phyloP scores from a whole-genome alignment of 2,113 vertebrate species.

The Solea senegalensis region DNA sequence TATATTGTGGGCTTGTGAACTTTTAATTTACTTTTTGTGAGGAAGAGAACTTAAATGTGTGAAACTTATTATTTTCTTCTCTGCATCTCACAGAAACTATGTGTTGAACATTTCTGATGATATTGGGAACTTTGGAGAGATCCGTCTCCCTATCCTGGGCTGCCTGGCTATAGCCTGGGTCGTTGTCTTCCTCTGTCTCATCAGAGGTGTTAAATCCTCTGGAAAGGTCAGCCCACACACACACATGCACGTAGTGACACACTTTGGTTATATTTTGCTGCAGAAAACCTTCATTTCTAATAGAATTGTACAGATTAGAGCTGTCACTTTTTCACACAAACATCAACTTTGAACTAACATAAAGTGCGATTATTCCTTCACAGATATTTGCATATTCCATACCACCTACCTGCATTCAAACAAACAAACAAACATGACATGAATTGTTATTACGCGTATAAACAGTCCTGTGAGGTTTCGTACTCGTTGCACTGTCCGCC shows the following conservation, averaged over 20 bases:
- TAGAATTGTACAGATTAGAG: too few relatives aligned
- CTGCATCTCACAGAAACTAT: slow-evolving; percentile 82
- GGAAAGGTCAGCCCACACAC: slow-evolving; percentile 87
- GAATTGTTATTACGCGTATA: too few relatives aligned
- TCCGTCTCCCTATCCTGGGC: slow-evolving; percentile 92
- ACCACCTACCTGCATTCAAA: too few relatives aligned
- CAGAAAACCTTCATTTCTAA: background rate
- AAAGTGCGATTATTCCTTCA: too few relatives aligned
- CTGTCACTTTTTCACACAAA: background rate
- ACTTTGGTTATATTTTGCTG: background rate
- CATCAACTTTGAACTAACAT: background rate
- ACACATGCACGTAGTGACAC: background rate
- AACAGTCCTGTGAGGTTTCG: too few relatives aligned
- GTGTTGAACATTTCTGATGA: slow-evolving; percentile 93
- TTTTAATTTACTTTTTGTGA: background rate
- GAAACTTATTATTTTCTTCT: background rate
- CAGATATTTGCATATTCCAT: too few relatives aligned
- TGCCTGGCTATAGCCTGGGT: slow-evolving; percentile 94
- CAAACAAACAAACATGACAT: too few relatives aligned
- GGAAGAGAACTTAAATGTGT: background rate
- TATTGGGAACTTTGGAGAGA: slow-evolving; percentile 94
- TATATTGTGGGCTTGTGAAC: too few relatives aligned
- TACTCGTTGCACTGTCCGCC: background rate
- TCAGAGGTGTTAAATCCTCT: slow-evolving; percentile 96
- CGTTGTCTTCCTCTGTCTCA: slow-evolving; percentile 98